phyloP scores from a whole-genome alignment of 92 coral and sea anemone genomes.

The Isaurus tuberculatus region DNA sequence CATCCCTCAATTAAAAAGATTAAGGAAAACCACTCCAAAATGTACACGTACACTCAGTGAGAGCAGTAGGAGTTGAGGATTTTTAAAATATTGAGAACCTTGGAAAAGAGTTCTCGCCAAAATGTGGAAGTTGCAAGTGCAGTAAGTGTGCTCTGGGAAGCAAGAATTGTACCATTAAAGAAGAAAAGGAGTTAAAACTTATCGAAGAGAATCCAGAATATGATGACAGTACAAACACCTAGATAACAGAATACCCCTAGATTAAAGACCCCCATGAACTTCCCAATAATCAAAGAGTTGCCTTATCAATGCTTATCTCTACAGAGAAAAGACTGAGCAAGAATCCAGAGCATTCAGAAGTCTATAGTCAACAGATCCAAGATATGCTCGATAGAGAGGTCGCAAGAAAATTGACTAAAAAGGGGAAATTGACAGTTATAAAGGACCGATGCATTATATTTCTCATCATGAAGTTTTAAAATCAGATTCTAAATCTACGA shows the following conservation, averaged over 20 bases:
- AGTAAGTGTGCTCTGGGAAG: too few relatives aligned
- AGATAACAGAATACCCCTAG: slow-evolving; percentile 59
- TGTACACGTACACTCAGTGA: slow-evolving; percentile 27
- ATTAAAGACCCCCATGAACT: slow-evolving; percentile 37
- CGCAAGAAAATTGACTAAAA: slow-evolving; percentile 52
- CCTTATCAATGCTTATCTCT: slow-evolving; percentile 48
- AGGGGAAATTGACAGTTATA: slow-evolving; percentile 2
- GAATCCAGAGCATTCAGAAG: slow-evolving; percentile 51
- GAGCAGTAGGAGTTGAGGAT: neutral
- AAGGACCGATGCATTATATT: too few relatives aligned
- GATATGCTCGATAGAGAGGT: slow-evolving; percentile 58
- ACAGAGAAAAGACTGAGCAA: slow-evolving; percentile 53
- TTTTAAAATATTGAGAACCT: too few relatives aligned
- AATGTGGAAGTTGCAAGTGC: too few relatives aligned
- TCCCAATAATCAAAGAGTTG: slow-evolving; percentile 51
- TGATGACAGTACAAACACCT: slow-evolving; percentile 36
- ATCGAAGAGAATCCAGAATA: slow-evolving; percentile 1
- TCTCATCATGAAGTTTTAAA: too few relatives aligned
- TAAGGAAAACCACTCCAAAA: slow-evolving; percentile 60
- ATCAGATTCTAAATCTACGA: slow-evolving; percentile 45
- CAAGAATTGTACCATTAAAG: too few relatives aligned
- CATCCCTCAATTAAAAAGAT: slow-evolving; percentile 44
- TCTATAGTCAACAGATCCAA: slow-evolving; percentile 42
- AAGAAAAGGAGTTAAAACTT: too few relatives aligned
- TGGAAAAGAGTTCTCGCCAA: too few relatives aligned